Evolutionary conservation across 2,888 invertebrate species (phyloP).

Genomic region (Chloromyia formosa): DNA sequence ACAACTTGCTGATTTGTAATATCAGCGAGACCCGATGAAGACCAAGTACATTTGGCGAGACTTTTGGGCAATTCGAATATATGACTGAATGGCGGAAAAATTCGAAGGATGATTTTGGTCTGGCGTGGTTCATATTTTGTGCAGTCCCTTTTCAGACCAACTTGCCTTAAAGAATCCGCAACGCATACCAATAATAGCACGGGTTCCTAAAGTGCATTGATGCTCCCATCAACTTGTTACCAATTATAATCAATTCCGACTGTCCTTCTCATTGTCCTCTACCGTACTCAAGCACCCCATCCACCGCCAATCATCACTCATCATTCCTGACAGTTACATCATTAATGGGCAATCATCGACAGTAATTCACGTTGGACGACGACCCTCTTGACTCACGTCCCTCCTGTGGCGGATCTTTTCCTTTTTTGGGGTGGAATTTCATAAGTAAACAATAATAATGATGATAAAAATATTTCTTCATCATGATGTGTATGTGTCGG

Average conservation of each 20-base stretch:
- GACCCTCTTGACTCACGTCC: neutral
- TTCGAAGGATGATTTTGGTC: too few species aligned
- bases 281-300: neutral
- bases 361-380: neutral
- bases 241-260: neutral
- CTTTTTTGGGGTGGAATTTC: slow-evolving; percentile 27
- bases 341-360: slow-evolving; percentile 43
- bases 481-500: neutral
- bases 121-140: too few species aligned
- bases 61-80: too few species aligned
- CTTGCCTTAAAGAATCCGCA: too few species aligned
- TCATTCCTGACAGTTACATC: slow-evolving; percentile 40
- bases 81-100: too few species aligned
- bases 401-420: neutral
- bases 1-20: too few species aligned
- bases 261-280: neutral
- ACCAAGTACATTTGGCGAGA: too few species aligned
- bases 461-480: slow-evolving; percentile 8
- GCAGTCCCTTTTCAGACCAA: too few species aligned
- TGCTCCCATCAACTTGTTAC: neutral
- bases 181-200: too few species aligned
- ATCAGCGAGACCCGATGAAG: too few species aligned
- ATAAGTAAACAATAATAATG: slow-evolving; percentile 16
- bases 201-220: too few species aligned
- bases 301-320: slow-evolving; percentile 29